These are phyloP conservation scores for Sclerurus mexicanus DNA, from an alignment of 2,113 vertebrate genomes.

Conservation along the genomic window DNA sequence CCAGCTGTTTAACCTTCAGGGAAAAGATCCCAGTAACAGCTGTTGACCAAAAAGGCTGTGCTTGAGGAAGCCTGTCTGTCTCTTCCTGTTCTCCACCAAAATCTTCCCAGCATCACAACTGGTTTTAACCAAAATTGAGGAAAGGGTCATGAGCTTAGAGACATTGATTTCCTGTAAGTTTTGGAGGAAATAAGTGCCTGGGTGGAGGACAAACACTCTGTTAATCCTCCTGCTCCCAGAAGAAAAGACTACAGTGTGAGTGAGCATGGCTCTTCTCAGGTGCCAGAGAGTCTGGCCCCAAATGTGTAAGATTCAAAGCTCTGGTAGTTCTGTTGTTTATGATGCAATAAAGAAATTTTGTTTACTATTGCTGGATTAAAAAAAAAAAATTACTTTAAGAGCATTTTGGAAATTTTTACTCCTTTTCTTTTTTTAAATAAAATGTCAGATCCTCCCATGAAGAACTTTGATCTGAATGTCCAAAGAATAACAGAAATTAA, in stretches of 20 bases:
- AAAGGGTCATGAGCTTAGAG: background rate
- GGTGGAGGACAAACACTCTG: background rate
- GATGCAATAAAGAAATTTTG: background rate
- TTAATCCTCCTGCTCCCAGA: background rate
- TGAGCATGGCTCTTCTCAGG: background rate
- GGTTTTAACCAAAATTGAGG: background rate
- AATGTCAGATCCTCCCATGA: background rate
- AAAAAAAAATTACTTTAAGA: background rate
- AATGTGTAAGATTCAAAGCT: background rate
- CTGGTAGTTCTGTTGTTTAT: background rate
- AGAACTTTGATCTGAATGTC: background rate
- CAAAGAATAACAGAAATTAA: background rate
- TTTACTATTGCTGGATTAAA: background rate
- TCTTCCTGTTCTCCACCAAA: background rate
- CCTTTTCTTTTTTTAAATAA: background rate
- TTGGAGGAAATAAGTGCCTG: background rate
- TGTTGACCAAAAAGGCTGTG: accelerated
- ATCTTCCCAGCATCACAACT: background rate
- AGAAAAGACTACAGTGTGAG: background rate
- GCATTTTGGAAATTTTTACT: background rate
- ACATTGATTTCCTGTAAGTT: background rate
- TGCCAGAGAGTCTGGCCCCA: background rate
- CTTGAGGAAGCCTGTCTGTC: accelerated
- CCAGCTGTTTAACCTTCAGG: background rate
- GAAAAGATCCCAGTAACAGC: background rate